Evolutionary conservation across 2,888 invertebrate genomes (phyloP), one percentile per base, ranked within the genome.

Genomic region (Andrena dorsata): DNA sequence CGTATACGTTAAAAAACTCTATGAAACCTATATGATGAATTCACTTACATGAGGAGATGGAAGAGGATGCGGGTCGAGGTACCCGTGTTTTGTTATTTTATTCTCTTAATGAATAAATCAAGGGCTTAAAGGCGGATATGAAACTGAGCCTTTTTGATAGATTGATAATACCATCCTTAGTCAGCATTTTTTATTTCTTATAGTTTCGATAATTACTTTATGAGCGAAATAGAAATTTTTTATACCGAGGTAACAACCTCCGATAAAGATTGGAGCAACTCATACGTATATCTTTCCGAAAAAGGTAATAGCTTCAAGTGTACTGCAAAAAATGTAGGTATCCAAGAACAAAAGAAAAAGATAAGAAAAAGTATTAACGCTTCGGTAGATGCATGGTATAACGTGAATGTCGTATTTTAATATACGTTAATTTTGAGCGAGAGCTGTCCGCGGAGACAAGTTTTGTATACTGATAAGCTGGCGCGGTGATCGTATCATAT

Each of bases 251-350:
- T 85, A 85, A 84, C 76, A 86, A 86, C 80, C 84, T 84, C 72
- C 80, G 82, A 56, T 85, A 84, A 88, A 90, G 84, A 90, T 88
- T 88, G 87, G 88, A 89, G 86, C 87, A 79, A 83, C 76, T 77
- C 86, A 86, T 83, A 73, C 82, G 66, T 84, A 83, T 76, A 79
- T 73, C 53, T 76, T 72, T 63, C 65, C 60, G 66, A 76, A 83
- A 56, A 64, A 64, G 66, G 66, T 74, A 80, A 68, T 66, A 75
- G 58, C 69, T 76, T 83, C 51, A 82, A 69, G 79, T 60, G 78
- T 84, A 80, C 64, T 81, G 76, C 82, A 83, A 74, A 80, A 85
- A 83, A 78, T 63, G 66, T 71, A 78, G 60, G 66, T 71, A 83
- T 82, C 51, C 16, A 1, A 68, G 72, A 79, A 70, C 58, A 26